These are phyloP conservation scores for Chydorus sphaericus DNA, from an alignment of 2,888 invertebrate genomes.

Conservation along the genomic window DNA sequence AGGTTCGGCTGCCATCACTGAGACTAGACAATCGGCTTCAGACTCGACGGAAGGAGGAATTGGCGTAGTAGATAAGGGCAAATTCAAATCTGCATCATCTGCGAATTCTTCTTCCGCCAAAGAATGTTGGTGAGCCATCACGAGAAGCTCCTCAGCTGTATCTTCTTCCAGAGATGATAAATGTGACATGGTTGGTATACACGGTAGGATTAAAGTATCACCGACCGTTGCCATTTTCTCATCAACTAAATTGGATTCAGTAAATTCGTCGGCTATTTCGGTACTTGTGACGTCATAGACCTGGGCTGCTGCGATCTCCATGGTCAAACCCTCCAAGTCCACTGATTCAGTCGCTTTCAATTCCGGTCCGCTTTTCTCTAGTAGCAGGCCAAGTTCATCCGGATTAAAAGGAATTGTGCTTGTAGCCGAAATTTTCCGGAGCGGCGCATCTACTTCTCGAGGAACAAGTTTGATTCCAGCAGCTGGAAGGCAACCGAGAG, in stretches of 20 bases:
- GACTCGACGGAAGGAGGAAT: background rate
- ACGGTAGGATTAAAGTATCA: background rate
- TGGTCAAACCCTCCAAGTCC: background rate
- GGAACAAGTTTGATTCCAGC: background rate
- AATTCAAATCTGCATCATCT: background rate
- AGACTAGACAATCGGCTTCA: background rate
- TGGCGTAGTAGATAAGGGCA: background rate
- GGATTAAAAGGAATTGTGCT: background rate
- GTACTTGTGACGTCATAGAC: background rate
- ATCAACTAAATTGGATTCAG: background rate
- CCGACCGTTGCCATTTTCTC: background rate
- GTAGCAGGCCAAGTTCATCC: background rate
- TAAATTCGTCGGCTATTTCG: background rate
- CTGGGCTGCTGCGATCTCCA: background rate
- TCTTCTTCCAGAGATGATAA: background rate
- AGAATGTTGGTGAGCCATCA: background rate
- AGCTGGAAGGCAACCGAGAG: background rate
- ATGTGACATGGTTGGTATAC: background rate
- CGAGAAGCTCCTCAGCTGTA: background rate
- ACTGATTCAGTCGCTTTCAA: background rate
- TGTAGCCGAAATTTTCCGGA: background rate
- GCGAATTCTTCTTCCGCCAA: constrained; percentile 8
- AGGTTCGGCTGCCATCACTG: background rate
- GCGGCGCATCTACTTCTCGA: background rate
- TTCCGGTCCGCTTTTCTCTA: background rate